These are phyloP conservation scores for Ecliptopera silaceata DNA, from an alignment of 2,888 invertebrate genomes.

Conservation along the genomic window DNA sequence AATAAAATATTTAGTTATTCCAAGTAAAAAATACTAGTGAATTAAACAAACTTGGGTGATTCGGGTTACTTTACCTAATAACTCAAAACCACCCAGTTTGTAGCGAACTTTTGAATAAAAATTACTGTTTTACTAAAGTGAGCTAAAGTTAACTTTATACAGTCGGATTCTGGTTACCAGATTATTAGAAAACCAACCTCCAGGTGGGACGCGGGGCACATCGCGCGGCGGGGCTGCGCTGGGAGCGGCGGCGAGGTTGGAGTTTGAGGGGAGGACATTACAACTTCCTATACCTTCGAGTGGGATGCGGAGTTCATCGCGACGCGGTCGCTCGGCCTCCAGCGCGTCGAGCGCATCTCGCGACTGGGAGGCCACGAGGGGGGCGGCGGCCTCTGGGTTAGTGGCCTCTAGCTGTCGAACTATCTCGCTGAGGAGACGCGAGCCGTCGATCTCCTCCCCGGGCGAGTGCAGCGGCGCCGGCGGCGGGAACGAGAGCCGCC, in stretches of 20 bases:
- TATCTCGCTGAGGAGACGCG: constrained; percentile 76
- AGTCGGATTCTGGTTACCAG: neutral
- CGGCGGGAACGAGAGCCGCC: constrained; percentile 80
- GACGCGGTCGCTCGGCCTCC: constrained; percentile 59
- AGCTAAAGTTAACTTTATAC: neutral
- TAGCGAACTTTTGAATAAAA: neutral
- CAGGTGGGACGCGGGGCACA: neutral
- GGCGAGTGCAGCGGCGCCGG: constrained; percentile 80
- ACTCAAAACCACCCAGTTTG: too few relatives aligned
- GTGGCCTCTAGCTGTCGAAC: constrained; percentile 78
- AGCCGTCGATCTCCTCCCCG: constrained; percentile 80
- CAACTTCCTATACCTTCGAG: constrained; percentile 48
- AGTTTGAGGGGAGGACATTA: neutral
- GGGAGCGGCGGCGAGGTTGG: neutral
- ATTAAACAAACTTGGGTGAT: neutral
- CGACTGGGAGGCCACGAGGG: constrained; percentile 75
- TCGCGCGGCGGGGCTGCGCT: neutral
- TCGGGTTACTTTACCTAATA: too few relatives aligned
- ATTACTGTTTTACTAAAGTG: neutral
- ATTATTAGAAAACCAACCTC: neutral
- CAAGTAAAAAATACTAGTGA: neutral
- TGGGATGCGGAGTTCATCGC: constrained; percentile 74
- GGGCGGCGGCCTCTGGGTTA: constrained; percentile 76
- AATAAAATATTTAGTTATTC: neutral
- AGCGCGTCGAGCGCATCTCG: constrained; percentile 64